Evolutionary conservation across 2,888 invertebrate species (phyloP).

Genomic region (Caenorhabditis sp.): DNA sequence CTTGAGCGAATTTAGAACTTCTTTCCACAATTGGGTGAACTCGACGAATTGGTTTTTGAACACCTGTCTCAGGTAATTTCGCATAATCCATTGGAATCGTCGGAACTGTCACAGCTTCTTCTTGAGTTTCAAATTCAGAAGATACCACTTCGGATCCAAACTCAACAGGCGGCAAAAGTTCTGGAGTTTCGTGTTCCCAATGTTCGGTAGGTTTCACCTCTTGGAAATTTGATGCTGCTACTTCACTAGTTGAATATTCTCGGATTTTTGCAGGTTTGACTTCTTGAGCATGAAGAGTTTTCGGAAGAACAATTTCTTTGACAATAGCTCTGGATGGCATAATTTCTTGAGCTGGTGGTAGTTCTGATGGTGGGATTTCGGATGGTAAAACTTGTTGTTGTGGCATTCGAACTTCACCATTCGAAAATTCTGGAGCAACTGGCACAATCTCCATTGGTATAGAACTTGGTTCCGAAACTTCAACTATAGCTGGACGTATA

Average conservation of each 20-base stretch:
- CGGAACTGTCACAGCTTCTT: slow-evolving; percentile 5
- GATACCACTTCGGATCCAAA: slow-evolving; percentile 17
- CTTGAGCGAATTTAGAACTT: neutral
- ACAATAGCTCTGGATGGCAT: neutral
- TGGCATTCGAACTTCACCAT: neutral
- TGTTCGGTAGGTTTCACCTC: no score
- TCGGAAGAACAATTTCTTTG: neutral
- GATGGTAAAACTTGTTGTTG: neutral
- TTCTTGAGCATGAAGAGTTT: neutral
- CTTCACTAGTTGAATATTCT: no score
- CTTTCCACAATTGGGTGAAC: neutral
- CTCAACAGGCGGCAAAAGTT: neutral
- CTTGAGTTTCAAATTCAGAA: slow-evolving; percentile 5
- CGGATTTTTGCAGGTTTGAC: neutral
- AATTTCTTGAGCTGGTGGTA: neutral
- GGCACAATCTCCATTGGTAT: neutral
- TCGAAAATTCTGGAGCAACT: neutral
- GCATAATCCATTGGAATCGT: neutral
- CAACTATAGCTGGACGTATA: neutral
- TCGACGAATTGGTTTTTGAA: neutral
- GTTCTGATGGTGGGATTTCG: neutral
- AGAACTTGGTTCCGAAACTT: neutral
- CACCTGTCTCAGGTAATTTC: neutral
- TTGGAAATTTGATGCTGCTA: no score
- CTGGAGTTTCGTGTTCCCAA: no score